Evolutionary conservation across 2,113 vertebrate species (phyloP), one percentile per base, ranked within the genome.

Genomic region (Macaca fascicularis): DNA sequence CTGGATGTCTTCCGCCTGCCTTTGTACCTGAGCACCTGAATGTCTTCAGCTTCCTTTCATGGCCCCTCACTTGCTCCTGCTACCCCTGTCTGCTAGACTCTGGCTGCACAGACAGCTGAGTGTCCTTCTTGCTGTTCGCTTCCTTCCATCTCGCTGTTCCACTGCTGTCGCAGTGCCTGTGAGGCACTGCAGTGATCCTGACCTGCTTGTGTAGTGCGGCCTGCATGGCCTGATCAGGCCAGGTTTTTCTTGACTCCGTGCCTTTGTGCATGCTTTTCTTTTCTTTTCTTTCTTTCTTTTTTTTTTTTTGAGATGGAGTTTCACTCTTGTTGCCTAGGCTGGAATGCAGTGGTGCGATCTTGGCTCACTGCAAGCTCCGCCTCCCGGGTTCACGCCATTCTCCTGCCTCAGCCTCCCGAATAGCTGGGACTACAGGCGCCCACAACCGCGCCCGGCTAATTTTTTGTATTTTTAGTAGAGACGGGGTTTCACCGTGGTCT

Each of bases 111-210:
- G 75, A 40, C 40, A 43, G 78, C 27, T 10, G 5, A 38, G 12
- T 13, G 0, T 35, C n/a, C 69, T 38, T 40, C n/a, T 12, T 3
- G 12, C 20, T 6, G 3, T 61, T 35, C 0, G 12, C 27, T 38
- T 32, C 55, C 79, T 50, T n/a, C 12, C 0, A 2, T 16, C 2
- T 16, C 0, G 3, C 3, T 52, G n/a, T 30, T 9, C 75, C 30
- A 25, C 75, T 10, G 78, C 48, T 19, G 32, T 52, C 3, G 0
- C 69, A 12, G 0, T 19, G 23, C 2, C 9, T 2, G 6, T 48
- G 50, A 6, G 76, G 40, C 30, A 5, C 25, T 5, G 6, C 1
- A 6, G 45, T 35, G 45, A 2, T 7, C 0, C 1, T 45, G 57
- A n/a, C 7, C 38, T 11, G 25, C 20, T 59, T 3, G 7, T 11